Base-by-base conservation (phyloP, 2,797 vertebrate genomes). In the Thunnus albacares region DNA sequence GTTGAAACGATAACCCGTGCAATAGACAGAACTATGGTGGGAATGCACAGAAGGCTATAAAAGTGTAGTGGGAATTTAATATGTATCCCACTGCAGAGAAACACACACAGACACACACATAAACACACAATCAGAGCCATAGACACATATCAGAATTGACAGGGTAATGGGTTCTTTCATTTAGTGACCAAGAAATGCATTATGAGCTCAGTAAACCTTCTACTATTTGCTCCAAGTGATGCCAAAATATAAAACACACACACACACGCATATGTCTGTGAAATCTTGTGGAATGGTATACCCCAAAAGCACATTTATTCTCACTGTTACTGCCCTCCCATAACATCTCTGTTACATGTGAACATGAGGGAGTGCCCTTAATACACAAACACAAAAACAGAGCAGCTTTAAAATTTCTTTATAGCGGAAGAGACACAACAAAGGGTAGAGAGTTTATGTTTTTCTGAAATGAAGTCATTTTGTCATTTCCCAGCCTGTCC, bases 51-150 rank as follows among this genome's bases (percentile, higher is more conserved):
- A 83, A 22, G 82, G 49, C 79, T 75, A 77, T 91, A 88, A 87
- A 91, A 87, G 61, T 88, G 70, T 71, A 73, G 71, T 67, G 73
- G 71, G 75, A 83, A 82, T 89, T 78, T 85, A 71, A 80, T 87
- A 79, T 81, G 77, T 69, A 77, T 81, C 72, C 55, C 49, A 43
- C 5, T 56, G 74, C 64, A 76, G 57, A 75, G 51, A 72, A 18
- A 51, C 52, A 60, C 51, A 51, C 56, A 70, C 57, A 11, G 10
- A 57, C 53, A 22, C n/a, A 55, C 38, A 35, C 1, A 33, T 52
- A 70, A 22, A 58, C 55, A 82, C n/a, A 58, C 2, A 76, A 15
- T 71, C 66, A 53, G 38, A 71, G 57, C 43, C 43, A 28, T 22
- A 72, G 65, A 75, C 67, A 62, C 69, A 71, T 43, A 82, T 83